These are phyloP conservation scores for Aselliscus stoliczkanus DNA, from an alignment of 2,797 vertebrate species.

Conservation along the genomic window DNA sequence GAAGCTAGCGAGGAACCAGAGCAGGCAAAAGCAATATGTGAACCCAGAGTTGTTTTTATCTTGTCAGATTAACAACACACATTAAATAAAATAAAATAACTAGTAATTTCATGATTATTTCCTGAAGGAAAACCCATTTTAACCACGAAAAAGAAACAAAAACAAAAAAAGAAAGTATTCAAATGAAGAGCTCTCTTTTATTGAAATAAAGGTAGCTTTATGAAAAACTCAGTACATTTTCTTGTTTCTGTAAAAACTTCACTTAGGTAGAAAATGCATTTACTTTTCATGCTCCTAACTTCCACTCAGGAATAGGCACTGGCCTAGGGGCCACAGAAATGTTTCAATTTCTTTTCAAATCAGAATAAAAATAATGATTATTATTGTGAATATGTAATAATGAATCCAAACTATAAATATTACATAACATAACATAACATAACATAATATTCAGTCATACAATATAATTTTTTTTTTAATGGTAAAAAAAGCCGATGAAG, in stretches of 20 bases:
- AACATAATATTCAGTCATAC: not conserved
- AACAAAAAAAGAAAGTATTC: not conserved
- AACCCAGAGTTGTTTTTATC: not conserved
- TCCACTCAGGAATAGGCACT: not conserved
- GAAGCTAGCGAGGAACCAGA: not conserved
- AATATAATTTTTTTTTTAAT: not conserved
- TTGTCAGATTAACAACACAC: not conserved
- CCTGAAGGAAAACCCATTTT: not conserved
- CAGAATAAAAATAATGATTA: not conserved
- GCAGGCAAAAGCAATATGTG: not conserved
- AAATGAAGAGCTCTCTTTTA: not conserved
- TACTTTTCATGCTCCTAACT: not conserved
- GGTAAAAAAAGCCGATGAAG: not conserved
- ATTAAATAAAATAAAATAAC: not conserved
- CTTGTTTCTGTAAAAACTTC: not conserved
- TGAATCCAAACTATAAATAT: not conserved
- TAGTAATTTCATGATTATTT: not conserved
- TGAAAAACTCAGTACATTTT: not conserved
- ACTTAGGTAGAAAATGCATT: not conserved
- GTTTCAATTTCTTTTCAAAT: not conserved
- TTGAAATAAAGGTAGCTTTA: not conserved
- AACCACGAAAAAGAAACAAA: not conserved
- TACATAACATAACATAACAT: not conserved
- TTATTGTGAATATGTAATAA: not conserved
- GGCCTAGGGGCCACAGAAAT: not conserved